Evolutionary conservation across 2,888 invertebrate species (phyloP), one percentile per base, ranked within the genome.

Genomic region (Conomelus anceps): DNA sequence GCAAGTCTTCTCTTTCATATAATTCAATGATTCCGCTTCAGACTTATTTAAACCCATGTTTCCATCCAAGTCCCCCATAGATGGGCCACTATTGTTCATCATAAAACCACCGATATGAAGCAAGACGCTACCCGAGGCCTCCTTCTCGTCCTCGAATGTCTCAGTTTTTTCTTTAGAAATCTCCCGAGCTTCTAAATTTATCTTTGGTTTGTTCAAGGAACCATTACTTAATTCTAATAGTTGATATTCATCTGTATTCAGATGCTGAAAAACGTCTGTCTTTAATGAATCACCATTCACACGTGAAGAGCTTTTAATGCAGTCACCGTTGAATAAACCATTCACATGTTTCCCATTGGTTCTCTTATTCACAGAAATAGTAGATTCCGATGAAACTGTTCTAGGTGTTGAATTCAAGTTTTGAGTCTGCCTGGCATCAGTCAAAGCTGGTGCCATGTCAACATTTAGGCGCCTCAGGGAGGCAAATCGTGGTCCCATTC

Each of bases 371-470:
- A 90, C 41, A 90, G 88, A 13, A 89, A 89, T 86, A 84, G 89
- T 85, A 13, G 89, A 34, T 23, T 88, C 90, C 13, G 90, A 89
- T 85, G 89, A 87, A 86, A 89, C 94, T 94, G 92, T 94, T 94
- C 91, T 94, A 94, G 91, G 95, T 94, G 92, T 94, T 94, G 92
- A 94, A 92, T 94, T 93, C 93, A 94, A 94, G 92, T 92, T 93
- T 91, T 94, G 92, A 92, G 92, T 91, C 91, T 92, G 92, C 88
- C 92, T 91, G 91, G 94, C 93, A 95, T 97, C 97, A 93, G 97
- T 97, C 94, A 98, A 96, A 95, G 98, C 98, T 95, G 98, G 98
- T 95, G 98, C 98, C 98, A 98, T 98, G 95, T 96, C 95, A 96
- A 96, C 95, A 94, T 94, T 93, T 93, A 94, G 94, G 94, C 94